A percentile compares a stretch with the other conserved stretches of the same genome.
These are phyloP conservation scores for Drosophila biarmipes DNA, from an alignment of 1,140 invertebrate genomes.

Conservation along the genomic window DNA sequence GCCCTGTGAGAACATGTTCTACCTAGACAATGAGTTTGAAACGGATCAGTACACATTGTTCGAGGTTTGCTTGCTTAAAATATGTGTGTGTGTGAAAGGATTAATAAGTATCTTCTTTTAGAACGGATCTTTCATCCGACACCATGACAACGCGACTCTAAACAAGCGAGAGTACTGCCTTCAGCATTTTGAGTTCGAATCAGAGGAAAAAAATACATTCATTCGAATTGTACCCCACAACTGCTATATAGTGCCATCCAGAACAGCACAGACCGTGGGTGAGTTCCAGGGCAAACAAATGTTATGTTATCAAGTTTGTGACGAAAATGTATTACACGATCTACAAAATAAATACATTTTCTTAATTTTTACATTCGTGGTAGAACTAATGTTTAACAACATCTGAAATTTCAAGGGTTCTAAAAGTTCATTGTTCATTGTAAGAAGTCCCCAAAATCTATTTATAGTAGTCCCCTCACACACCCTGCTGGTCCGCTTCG, in stretches of 20 bases:
- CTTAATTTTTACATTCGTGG: too few relatives aligned
- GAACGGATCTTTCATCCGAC: slow-evolving; percentile 49
- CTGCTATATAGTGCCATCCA: background rate
- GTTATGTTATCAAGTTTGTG: too few relatives aligned
- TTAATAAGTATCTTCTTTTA: background rate
- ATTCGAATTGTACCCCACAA: slow-evolving; percentile 41
- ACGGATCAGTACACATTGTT: slow-evolving; percentile 52
- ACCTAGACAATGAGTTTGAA: slow-evolving; percentile 27
- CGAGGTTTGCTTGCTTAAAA: slow-evolving; percentile 42
- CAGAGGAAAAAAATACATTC: rapidly evolving
- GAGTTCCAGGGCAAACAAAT: background rate
- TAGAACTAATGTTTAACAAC: too few relatives aligned
- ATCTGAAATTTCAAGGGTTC: too few relatives aligned
- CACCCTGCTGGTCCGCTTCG: too few relatives aligned
- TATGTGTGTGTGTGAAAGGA: background rate
- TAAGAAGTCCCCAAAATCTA: too few relatives aligned
- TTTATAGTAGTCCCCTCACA: too few relatives aligned
- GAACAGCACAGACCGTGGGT: slow-evolving; percentile 17
- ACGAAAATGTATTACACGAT: too few relatives aligned
- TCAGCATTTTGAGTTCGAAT: slow-evolving; percentile 22
- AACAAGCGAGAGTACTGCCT: slow-evolving; percentile 68
- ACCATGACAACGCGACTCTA: background rate
- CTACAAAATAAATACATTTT: too few relatives aligned
- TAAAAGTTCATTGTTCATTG: too few relatives aligned
- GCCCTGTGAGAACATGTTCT: slow-evolving; percentile 42